phyloP scores from a whole-genome alignment of 2,888 invertebrate species.

The Fabriciana adippe region DNA sequence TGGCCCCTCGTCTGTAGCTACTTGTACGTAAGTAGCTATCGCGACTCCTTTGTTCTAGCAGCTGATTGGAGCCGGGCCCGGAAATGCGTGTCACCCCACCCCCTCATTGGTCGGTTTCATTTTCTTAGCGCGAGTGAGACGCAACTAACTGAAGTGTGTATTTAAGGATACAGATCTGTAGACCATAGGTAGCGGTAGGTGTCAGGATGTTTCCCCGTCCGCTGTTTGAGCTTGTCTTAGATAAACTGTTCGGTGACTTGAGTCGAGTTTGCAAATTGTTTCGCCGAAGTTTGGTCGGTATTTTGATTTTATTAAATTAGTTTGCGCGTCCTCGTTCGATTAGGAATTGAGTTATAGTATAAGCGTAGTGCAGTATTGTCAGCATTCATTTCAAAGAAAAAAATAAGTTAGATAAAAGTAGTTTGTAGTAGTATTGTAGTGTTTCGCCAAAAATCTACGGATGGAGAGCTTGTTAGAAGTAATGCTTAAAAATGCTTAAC shows the following conservation, averaged over 20 bases:
- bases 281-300: conserved; percentile 55
- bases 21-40: conserved; percentile 80
- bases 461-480: no score
- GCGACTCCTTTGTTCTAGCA: conserved; percentile 82
- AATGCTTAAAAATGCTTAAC: no score
- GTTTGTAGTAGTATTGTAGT: no score
- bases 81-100: conserved; percentile 83
- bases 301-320: conserved; percentile 61
- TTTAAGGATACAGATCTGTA: conserved; percentile 76
- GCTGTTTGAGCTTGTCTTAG: conserved; percentile 68
- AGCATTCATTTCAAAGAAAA: no score
- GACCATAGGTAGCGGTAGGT: conserved; percentile 66
- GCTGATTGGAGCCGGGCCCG: conserved; percentile 83
- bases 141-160: conserved; percentile 75
- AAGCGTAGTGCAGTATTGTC: neutral
- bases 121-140: conserved; percentile 81
- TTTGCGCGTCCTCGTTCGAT: conserved; percentile 41
- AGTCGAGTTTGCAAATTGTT: conserved; percentile 70
- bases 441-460: no score
- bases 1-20: conserved; percentile 72
- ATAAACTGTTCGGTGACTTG: conserved; percentile 74
- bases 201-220: conserved; percentile 67
- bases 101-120: conserved; percentile 83
- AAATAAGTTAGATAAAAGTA: no score
- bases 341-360: neutral